These are phyloP conservation scores for Hemicordylus capensis DNA, from an alignment of 2,113 vertebrate species.

Conservation along the genomic window DNA sequence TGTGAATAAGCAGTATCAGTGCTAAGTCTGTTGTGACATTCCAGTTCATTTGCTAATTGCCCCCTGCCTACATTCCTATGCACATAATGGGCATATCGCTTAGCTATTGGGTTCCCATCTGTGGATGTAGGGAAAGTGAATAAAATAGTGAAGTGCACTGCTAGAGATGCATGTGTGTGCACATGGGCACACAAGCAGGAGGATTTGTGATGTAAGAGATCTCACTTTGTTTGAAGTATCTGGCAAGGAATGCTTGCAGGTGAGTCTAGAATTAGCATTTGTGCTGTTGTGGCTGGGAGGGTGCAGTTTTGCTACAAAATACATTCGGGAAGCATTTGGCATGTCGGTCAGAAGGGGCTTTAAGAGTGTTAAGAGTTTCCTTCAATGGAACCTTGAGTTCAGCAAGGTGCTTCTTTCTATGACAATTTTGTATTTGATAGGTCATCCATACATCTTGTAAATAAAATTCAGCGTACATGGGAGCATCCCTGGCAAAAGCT, in stretches of 20 bases:
- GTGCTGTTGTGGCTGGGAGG: background rate
- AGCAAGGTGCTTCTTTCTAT: background rate
- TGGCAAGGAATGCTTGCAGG: background rate
- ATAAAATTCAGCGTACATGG: accelerated
- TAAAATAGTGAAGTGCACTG: background rate
- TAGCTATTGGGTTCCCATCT: background rate
- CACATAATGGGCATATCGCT: background rate
- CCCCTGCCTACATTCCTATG: background rate
- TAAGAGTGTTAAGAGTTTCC: background rate
- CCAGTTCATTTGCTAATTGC: background rate
- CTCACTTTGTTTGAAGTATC: background rate
- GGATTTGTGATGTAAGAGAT: background rate
- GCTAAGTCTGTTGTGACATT: background rate
- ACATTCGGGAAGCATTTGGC: background rate
- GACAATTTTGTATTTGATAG: background rate
- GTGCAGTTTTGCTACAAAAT: background rate
- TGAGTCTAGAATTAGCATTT: background rate
- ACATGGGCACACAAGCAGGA: background rate
- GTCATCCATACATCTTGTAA: background rate
- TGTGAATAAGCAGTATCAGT: background rate
- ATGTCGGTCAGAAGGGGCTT: background rate
- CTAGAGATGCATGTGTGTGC: background rate
- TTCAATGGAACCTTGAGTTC: background rate
- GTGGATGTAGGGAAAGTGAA: background rate
- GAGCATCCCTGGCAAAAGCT: background rate